A percentile compares a stretch with the other conserved stretches of the same genome.
phyloP scores from a whole-genome alignment of 2,113 vertebrate species.

The Laterallus jamaicensis region DNA sequence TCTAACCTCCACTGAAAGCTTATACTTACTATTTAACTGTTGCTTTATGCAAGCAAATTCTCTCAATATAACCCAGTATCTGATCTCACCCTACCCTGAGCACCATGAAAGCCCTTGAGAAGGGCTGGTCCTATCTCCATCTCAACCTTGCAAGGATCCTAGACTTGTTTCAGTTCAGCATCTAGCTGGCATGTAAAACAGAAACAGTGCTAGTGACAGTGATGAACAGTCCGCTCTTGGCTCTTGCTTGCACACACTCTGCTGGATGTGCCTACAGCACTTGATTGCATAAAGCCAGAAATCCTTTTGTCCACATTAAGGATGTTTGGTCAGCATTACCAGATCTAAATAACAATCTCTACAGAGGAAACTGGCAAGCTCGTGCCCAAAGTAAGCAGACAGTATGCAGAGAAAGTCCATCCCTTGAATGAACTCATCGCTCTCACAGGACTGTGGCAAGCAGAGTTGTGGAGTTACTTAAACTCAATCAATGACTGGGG shows the following conservation, averaged over 20 bases:
- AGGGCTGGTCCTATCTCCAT: background rate
- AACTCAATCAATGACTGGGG: background rate
- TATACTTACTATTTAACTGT: background rate
- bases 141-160: background rate
- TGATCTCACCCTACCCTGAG: background rate
- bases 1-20: background rate
- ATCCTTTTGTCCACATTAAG: constrained; percentile 27
- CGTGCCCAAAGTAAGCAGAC: background rate
- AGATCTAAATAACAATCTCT: background rate
- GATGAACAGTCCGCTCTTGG: background rate
- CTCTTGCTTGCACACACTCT: background rate
- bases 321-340: background rate
- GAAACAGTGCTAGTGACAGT: background rate
- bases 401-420: background rate
- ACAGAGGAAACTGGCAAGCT: background rate
- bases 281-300: constrained; percentile 3
- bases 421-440: background rate
- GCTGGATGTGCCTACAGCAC: background rate
- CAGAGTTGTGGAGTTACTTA: background rate
- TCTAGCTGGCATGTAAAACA: background rate
- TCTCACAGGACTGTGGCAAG: background rate
- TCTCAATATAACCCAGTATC: background rate
- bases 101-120: background rate
- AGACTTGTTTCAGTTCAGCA: constrained; percentile 2
- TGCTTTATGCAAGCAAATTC: background rate